A percentile compares a stretch with the other conserved stretches of the same genome.
Evolutionary conservation across 2,113 vertebrate species (phyloP).

Genomic region (Crypturellus undulatus): DNA sequence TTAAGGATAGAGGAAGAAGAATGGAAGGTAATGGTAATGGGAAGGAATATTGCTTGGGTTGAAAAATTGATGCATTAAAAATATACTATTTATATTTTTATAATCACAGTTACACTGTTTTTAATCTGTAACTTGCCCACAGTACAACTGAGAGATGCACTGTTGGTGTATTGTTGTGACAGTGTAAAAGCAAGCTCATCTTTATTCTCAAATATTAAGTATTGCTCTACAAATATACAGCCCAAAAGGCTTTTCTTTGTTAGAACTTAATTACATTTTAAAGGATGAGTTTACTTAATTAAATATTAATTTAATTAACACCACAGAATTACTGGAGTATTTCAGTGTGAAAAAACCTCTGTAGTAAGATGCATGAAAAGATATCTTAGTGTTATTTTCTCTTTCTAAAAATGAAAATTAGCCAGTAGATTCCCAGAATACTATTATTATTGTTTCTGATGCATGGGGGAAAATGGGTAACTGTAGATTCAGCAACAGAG

Average conservation of each 20-base stretch:
- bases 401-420: neutral
- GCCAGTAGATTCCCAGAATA: neutral
- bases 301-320: neutral
- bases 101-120: neutral
- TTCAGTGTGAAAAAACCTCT: neutral
- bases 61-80: neutral
- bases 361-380: neutral
- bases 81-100: neutral
- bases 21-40: slow-evolving; percentile 86
- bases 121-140: neutral
- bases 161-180: neutral
- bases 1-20: slow-evolving; percentile 92
- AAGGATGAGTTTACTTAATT: neutral
- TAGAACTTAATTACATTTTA: neutral
- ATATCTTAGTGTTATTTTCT: neutral
- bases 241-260: neutral
- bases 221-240: neutral
- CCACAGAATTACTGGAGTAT: neutral
- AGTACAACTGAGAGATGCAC: neutral
- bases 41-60: neutral
- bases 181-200: neutral
- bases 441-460: neutral
- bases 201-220: neutral
- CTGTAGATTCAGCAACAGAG: neutral
- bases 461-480: neutral